Base-by-base conservation (phyloP, 2,888 invertebrate species). In the Stenodera caucasica region DNA sequence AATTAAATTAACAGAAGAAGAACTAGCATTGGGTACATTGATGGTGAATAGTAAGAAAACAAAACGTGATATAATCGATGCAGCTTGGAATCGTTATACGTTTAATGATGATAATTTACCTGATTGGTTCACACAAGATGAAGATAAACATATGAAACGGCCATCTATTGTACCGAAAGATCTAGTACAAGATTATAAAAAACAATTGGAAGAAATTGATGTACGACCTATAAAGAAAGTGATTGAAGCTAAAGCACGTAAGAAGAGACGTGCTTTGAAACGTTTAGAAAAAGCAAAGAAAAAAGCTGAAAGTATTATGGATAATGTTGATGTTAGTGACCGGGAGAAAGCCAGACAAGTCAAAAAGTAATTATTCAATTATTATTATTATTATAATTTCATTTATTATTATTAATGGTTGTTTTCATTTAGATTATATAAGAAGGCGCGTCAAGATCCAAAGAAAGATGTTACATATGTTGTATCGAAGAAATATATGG, bases 211-310 rank as follows among this genome's bases (percentile, higher is more conserved):
- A 77, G 97, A 96, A 68, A 88, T 99, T 37, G 95, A 99, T 81
- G 92, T 91, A 0, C 85, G 96, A 63, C 96, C 99, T 12, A 96
- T 98, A 64, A 99, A 98, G 83, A 99, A 99, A 82, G 93, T 99
- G 0, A 88, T 96, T 69, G 97, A 99, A 82, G 99, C 99, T 0
- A 98, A 96, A 82, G 96, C 96, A 0, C 88, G 99, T 58, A 99
- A 98, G 86, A 96, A 97, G 89, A 90, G 89, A 80, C 90, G 95
- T 67, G 90, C 92, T 65, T 78, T 92, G 61, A 90, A 88, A 75
- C 91, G 91, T 77, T 81, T 98, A 81, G 94, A 96, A 68, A 94
- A 91, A 74, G 97, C 96, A 0, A 93, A 96, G 82, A 98, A 98
- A 83, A 95, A 94, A 81, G 92, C 96, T 0, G 98, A 98, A 78